Conservation (phyloP, 2,888 invertebrate genomes). For the Lepidochrysops patricia region DNA sequence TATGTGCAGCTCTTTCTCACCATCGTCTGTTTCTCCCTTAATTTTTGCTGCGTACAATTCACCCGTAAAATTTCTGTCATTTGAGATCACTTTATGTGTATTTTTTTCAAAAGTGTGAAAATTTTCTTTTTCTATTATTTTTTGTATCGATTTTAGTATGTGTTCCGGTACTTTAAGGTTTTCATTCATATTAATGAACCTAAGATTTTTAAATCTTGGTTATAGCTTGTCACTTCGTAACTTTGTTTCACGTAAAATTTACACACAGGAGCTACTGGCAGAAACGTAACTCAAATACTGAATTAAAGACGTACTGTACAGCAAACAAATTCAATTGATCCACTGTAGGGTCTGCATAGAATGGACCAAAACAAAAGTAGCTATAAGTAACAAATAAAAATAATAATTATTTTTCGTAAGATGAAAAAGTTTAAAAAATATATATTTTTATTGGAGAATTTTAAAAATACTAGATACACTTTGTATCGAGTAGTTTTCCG, state of each 20-base stretch:
- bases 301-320: not conserved
- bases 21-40: conserved; percentile 34
- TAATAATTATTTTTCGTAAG: too few relatives aligned
- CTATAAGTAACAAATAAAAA: not conserved
- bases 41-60: conserved; percentile 36
- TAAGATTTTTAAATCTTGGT: conserved; percentile 10
- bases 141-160: conserved; percentile 30
- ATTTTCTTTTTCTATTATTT: conserved; percentile 30
- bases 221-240: not conserved
- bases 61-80: conserved; percentile 42
- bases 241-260: not conserved
- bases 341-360: not conserved
- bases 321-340: not conserved
- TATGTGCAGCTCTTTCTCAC: conserved; percentile 36
- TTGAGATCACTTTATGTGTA: conserved; percentile 28
- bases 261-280: not conserved
- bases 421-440: too few relatives aligned
- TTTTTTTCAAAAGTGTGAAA: conserved; percentile 27
- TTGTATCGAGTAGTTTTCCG: too few relatives aligned
- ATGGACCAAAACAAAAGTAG: not conserved
- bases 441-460: too few relatives aligned
- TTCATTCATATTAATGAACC: not conserved
- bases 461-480: too few relatives aligned
- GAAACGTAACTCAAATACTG: not conserved
- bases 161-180: conserved; percentile 14